Evolutionary conservation across 1,140 invertebrate genomes (phyloP).

Genomic region (Chionoecetes opilio): DNA sequence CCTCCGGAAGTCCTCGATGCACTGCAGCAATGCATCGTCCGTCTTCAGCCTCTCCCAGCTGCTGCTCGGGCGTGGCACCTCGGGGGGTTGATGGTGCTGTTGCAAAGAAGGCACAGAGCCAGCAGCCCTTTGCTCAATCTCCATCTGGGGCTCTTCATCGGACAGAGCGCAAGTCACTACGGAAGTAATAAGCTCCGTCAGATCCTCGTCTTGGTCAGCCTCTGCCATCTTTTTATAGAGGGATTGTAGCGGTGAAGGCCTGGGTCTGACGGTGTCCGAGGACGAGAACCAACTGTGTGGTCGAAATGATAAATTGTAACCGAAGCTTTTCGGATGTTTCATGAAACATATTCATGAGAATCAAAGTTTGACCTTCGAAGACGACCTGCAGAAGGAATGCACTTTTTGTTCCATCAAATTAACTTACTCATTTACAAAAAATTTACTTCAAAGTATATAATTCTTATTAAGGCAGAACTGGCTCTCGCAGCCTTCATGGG

Average conservation of each 20-base stretch:
- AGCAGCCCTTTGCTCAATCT: neutral
- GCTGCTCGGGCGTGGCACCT: neutral
- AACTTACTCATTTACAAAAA: too few species aligned
- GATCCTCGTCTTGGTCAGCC: neutral
- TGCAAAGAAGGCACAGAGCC: neutral
- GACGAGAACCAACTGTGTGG: neutral
- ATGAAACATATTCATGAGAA: neutral
- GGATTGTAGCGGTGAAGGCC: neutral
- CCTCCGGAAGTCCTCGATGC: neutral
- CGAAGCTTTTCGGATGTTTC: neutral
- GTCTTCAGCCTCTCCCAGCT: neutral
- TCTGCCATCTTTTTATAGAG: neutral
- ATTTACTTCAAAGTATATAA: neutral
- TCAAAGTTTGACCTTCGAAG: neutral
- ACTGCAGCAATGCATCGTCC: neutral
- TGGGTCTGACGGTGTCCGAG: neutral
- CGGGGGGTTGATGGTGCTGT: neutral
- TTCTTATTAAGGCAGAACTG: neutral
- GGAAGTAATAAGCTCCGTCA: neutral
- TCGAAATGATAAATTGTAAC: neutral
- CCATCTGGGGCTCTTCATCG: neutral
- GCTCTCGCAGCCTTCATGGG: neutral
- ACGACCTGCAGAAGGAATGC: neutral
- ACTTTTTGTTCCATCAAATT: neutral
- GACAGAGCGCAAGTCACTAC: neutral